Percentiles rank a stretch among this genome's conserved stretches.
Evolutionary conservation across 2,113 vertebrate genomes (phyloP).

Genomic region (Takifugu flavidus): DNA sequence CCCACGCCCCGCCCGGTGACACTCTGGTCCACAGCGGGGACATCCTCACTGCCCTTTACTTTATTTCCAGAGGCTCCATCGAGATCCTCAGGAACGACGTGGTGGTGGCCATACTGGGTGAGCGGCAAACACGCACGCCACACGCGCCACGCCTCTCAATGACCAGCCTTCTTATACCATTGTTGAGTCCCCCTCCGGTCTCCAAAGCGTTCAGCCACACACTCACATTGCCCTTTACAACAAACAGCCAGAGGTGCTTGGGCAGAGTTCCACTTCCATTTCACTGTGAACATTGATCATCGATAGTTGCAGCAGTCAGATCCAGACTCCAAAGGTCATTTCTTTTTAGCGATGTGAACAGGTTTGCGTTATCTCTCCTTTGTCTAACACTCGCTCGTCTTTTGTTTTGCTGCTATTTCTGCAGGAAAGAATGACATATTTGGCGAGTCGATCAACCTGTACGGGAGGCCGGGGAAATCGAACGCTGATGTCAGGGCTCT

Average conservation of each 20-base stretch:
- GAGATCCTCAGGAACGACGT: constrained; percentile 93
- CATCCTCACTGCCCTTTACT: constrained; percentile 92
- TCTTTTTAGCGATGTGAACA: constrained; percentile 9
- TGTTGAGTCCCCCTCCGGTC: constrained; percentile 43
- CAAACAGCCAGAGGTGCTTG: constrained; percentile 62
- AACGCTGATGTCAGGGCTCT: constrained; percentile 89
- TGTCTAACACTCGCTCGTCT: neutral
- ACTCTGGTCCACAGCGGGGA: constrained; percentile 95
- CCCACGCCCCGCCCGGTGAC: constrained; percentile 92
- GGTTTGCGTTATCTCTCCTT: constrained; percentile 4
- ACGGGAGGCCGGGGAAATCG: constrained; percentile 87
- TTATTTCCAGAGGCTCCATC: constrained; percentile 96
- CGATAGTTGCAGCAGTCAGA: constrained; percentile 40
- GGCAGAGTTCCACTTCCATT: constrained; percentile 67
- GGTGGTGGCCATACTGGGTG: constrained; percentile 96
- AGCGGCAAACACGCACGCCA: constrained; percentile 13
- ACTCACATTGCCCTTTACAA: constrained; percentile 8
- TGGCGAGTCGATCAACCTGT: constrained; percentile 90
- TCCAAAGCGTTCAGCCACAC: neutral
- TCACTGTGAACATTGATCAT: constrained; percentile 61
- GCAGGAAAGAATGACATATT: constrained; percentile 84
- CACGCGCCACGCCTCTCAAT: neutral
- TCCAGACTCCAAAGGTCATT: constrained; percentile 31
- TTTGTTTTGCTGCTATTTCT: neutral
- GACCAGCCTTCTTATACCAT: too few relatives aligned